Evolutionary conservation across 2,888 invertebrate genomes (phyloP).

Genomic region (Sialis lutaria): DNA sequence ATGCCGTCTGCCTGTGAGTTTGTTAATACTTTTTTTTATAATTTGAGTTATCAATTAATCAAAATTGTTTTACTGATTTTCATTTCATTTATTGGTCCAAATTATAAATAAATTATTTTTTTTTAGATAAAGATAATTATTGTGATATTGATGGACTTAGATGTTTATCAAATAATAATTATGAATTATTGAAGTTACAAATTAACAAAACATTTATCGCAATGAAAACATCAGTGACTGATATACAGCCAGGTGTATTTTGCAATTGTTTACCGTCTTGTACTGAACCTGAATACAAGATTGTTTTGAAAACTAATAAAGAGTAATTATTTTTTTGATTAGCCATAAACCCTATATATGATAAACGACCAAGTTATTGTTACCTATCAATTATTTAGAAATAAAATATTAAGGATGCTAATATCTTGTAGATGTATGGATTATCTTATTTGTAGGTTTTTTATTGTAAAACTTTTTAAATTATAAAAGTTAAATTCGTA

Average conservation of each 20-base stretch:
- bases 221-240: slow-evolving; percentile 18
- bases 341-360: neutral
- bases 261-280: slow-evolving; percentile 43
- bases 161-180: slow-evolving; percentile 32
- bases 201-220: slow-evolving; percentile 17
- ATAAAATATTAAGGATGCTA: too few species aligned
- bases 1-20: slow-evolving; percentile 24
- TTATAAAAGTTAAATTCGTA: too few species aligned
- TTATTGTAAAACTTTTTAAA: too few species aligned
- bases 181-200: slow-evolving; percentile 15
- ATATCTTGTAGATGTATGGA: neutral
- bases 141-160: slow-evolving; percentile 35
- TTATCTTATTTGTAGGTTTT: neutral
- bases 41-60: too few species aligned
- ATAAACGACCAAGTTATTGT: too few species aligned
- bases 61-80: too few species aligned
- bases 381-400: too few species aligned
- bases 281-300: slow-evolving; percentile 36
- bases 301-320: slow-evolving; percentile 21
- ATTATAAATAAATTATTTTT: slow-evolving; percentile 6
- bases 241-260: slow-evolving; percentile 14
- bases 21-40: too few species aligned
- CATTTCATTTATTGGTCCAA: too few species aligned
- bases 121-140: slow-evolving; percentile 27
- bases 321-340: slow-evolving; percentile 2